Percentiles rank a stretch among this genome's conserved stretches.
Evolutionary conservation across 1,140 invertebrate species (phyloP).

Genomic region (Zelostemma sp.): DNA sequence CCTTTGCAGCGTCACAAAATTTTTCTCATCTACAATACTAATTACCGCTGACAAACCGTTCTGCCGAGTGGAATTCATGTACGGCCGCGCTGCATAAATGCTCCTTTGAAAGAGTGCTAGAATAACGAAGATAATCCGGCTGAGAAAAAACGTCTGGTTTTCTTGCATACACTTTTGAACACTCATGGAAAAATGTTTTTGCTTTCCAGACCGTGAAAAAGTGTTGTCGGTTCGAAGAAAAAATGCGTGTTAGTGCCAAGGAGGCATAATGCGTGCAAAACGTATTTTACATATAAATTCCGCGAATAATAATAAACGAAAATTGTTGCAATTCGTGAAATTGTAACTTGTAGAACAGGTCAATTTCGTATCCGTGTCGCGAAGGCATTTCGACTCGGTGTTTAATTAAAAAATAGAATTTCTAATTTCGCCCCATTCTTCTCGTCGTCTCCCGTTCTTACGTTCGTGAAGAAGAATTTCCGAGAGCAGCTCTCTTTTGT

Average conservation of each 20-base stretch:
- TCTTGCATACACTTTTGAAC: background rate
- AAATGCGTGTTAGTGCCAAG: background rate
- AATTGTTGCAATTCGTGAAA: background rate
- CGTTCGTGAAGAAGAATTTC: conserved; percentile 28
- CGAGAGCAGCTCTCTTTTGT: conserved; percentile 28
- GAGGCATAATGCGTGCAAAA: too few species aligned
- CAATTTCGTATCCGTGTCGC: background rate
- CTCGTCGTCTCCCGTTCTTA: conserved; percentile 11
- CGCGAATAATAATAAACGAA: background rate
- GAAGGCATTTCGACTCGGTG: conserved; percentile 10
- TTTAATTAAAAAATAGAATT: conserved; percentile 38
- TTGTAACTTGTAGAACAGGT: background rate
- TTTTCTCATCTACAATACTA: background rate
- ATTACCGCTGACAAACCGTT: conserved; percentile 6
- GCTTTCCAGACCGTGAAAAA: background rate
- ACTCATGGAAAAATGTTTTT: background rate
- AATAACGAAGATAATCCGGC: conserved; percentile 2
- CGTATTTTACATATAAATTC: background rate
- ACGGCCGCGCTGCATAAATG: background rate
- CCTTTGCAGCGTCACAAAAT: background rate
- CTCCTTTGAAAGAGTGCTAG: too few species aligned
- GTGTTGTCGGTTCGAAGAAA: background rate
- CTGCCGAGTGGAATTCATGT: background rate
- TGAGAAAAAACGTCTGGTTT: conserved; percentile 7
- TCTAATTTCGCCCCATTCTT: conserved; percentile 28